Percentiles rank a stretch among this genome's conserved stretches.
Conservation (phyloP, 2,888 invertebrate species). For the Stictocephala bisonia region DNA sequence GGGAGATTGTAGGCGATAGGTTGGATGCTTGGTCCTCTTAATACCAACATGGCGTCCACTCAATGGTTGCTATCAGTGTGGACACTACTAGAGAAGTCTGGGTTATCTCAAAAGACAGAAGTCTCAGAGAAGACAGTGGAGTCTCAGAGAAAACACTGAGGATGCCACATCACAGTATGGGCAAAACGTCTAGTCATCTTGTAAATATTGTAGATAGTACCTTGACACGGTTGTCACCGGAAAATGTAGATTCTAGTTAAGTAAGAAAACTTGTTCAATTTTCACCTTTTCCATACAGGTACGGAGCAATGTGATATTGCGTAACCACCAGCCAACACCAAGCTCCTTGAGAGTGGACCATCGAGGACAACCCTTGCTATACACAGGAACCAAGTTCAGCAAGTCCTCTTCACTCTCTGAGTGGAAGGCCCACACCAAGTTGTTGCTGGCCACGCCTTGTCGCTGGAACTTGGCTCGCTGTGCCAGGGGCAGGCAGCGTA, state of each 20-base stretch:
- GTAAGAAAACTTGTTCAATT: neutral
- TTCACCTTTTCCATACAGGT: constrained; percentile 86
- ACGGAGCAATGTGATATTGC: constrained; percentile 83
- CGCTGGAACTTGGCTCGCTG: constrained; percentile 89
- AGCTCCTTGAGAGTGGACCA: constrained; percentile 93
- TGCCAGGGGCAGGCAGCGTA: constrained; percentile 91
- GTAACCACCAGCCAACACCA: constrained; percentile 97
- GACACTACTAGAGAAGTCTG: too few species aligned
- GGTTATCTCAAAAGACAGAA: too few species aligned
- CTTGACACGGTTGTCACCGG: too few species aligned
- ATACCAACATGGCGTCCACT: too few species aligned
- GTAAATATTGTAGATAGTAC: too few species aligned
- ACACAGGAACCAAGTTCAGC: constrained; percentile 88
- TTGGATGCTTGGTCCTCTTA: too few species aligned
- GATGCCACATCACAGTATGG: too few species aligned
- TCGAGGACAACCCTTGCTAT: constrained; percentile 83
- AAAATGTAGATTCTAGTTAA: too few species aligned
- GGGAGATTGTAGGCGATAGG: too few species aligned
- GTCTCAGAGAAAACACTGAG: too few species aligned
- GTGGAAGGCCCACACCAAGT: constrained; percentile 99
- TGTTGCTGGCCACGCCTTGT: constrained; percentile 87
- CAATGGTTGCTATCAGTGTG: too few species aligned
- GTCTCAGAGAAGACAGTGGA: neutral
- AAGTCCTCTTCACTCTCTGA: constrained; percentile 98
- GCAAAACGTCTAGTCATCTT: too few species aligned